Base-by-base conservation (phyloP, 1,140 invertebrate species). In the Tenebrio molitor region DNA sequence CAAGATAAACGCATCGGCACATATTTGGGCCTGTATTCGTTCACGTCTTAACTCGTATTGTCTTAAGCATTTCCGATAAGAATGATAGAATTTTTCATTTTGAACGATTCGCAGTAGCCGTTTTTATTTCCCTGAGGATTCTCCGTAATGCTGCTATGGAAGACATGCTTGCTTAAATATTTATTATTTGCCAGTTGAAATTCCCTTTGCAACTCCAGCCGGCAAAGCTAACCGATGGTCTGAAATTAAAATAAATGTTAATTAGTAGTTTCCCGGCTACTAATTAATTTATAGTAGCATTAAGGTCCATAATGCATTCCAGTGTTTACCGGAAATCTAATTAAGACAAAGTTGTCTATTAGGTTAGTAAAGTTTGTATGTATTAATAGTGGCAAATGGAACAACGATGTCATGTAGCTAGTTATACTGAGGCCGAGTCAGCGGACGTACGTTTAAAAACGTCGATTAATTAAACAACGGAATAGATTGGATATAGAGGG, bases 331-430 rank as follows among this genome's bases (percentile, higher is more conserved):
- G 50, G 21, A 58, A 58, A 58, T 58, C 50, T 58, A 58, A 58
- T 58, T 58, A 58, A 58, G 50, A 58, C 50, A 58, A 58, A 58
- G 50, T 58, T 58, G 50, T 58, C 50, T 58, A 58, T 58, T 58
- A 58, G 50, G 23, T 58, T 58, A 29, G 21, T 58, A 58, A 58
- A 58, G 21, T 58, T 58, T 58, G 15, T 58, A 58, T 58, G 50
- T 29, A 39, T 39, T 39, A 58, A 58, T 58, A 25, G 50, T 58
- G n/a, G 50, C 19, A 58, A 25, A 58, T 58, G 21, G 50, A 58
- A 15, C 50, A 5, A 25, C 50, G 21, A n/a, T 12, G 8, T 29
- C 50, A 29, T 29, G 12, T 33, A 58, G 23, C 50, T 12, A 58
- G 50, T 29, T 58, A 58, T 29, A 58, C 23, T 29, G 12, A 7